A percentile compares a stretch with the other conserved stretches of the same genome.
Evolutionary conservation across 2,888 invertebrate genomes (phyloP).

Genomic region (Sclerodermus sp.): DNA sequence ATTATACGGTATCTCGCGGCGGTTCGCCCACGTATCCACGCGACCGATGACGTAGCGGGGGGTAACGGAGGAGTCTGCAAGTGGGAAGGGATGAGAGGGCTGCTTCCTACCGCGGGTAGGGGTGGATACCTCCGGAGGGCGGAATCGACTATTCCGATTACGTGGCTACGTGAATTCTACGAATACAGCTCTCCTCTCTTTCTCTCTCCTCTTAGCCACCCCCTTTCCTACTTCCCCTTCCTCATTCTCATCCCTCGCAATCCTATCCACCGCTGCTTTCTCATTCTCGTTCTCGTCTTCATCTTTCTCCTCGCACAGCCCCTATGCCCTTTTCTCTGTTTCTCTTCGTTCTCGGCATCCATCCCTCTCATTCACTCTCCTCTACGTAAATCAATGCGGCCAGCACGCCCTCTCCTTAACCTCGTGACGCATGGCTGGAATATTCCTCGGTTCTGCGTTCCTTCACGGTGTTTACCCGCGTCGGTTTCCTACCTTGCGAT

Average conservation of each 20-base stretch:
- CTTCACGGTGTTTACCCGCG: constrained; percentile 2
- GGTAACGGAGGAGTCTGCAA: constrained; percentile 16
- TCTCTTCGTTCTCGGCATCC: constrained; percentile 4
- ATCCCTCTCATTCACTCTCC: constrained; percentile 20
- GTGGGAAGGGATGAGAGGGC: constrained; percentile 11
- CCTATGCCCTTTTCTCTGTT: not conserved
- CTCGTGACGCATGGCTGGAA: constrained; percentile 39
- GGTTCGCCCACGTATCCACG: constrained; percentile 50
- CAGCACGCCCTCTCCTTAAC: constrained; percentile 42
- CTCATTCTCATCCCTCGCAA: not conserved
- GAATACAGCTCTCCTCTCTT: constrained; percentile 10
- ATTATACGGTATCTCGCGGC: constrained; percentile 49
- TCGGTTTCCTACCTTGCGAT: constrained; percentile 1
- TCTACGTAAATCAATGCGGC: constrained; percentile 44
- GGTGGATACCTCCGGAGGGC: constrained; percentile 25
- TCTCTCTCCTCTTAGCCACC: not conserved
- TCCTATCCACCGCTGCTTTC: not conserved
- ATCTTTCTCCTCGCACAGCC: constrained; percentile 6
- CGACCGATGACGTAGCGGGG: constrained; percentile 24
- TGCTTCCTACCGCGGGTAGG: constrained; percentile 9
- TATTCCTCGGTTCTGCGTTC: constrained; percentile 23
- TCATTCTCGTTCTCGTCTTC: constrained; percentile 10
- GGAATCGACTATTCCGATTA: constrained; percentile 54
- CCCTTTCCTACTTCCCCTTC: constrained; percentile 4
- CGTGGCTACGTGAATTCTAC: constrained; percentile 41